A percentile compares a stretch with the other conserved stretches of the same genome.
Conservation (phyloP, 2,113 vertebrate genomes). For the Mus pahari region DNA sequence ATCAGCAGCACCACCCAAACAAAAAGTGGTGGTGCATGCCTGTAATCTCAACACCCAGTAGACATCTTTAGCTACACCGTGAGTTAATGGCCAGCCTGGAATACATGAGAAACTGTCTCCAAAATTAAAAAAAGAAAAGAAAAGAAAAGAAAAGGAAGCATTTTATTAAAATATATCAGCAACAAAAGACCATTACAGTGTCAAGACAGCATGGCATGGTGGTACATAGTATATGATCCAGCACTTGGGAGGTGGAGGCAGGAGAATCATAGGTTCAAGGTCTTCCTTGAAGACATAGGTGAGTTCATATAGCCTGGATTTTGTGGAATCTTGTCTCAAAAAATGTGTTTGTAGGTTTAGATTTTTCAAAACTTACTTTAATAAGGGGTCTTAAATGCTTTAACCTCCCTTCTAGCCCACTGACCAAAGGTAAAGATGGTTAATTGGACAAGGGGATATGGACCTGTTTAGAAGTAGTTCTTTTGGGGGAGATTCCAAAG, state of each 20-base stretch:
- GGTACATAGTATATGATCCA: background rate
- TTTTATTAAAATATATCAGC: slow-evolving; percentile 21
- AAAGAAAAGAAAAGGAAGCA: too few species aligned
- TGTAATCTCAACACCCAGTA: background rate
- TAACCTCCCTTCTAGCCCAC: too few species aligned
- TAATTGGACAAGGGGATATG: too few species aligned
- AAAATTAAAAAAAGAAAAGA: background rate
- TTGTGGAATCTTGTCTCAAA: background rate
- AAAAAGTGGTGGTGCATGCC: too few species aligned
- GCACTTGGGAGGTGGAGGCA: background rate
- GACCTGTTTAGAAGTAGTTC: too few species aligned
- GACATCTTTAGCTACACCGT: background rate
- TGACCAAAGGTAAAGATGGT: too few species aligned
- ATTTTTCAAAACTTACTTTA: too few species aligned
- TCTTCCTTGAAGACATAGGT: background rate
- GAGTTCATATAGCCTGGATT: background rate
- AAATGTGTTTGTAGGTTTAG: background rate
- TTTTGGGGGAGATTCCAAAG: too few species aligned
- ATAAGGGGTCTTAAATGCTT: too few species aligned
- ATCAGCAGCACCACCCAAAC: background rate
- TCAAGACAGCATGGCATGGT: background rate
- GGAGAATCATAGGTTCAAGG: background rate
- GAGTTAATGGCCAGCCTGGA: background rate
- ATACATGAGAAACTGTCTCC: background rate
- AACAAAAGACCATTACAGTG: slow-evolving; percentile 11